These are phyloP conservation scores for Gnatocerus cornutus DNA, from an alignment of 2,888 invertebrate species.

Conservation along the genomic window DNA sequence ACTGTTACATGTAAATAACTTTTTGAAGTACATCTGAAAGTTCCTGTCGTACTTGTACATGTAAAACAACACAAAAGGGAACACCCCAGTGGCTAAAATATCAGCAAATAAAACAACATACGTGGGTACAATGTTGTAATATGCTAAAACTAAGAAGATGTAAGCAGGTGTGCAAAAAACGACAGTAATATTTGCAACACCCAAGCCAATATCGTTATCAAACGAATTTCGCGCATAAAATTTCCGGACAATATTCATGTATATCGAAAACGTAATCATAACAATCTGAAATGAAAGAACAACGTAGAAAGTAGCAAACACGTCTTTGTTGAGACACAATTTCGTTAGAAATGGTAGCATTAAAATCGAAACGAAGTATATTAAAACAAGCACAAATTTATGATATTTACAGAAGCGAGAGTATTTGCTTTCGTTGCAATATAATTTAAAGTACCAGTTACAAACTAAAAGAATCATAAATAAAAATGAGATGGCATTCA, in stretches of 20 bases:
- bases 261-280: conserved; percentile 12
- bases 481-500: conserved; percentile 29
- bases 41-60: conserved; percentile 32
- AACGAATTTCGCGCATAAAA: conserved; percentile 3
- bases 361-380: conserved; percentile 23
- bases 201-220: conserved; percentile 17
- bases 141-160: conserved; percentile 28
- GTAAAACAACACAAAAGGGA: conserved; percentile 28
- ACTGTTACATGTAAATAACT: conserved; percentile 21
- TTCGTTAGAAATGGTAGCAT: conserved; percentile 32
- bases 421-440: conserved; percentile 26
- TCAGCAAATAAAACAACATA: conserved; percentile 32
- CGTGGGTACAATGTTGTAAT: conserved; percentile 25
- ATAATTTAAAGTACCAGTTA: conserved; percentile 36
- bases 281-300: conserved; percentile 32
- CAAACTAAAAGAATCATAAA: conserved; percentile 28
- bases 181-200: conserved; percentile 31
- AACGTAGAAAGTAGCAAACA: conserved; percentile 33
- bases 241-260: conserved; percentile 25
- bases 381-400: conserved; percentile 23
- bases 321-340: conserved; percentile 28
- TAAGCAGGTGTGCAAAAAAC: conserved; percentile 38
- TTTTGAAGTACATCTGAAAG: conserved; percentile 41
- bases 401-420: conserved; percentile 23
- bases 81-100: conserved; percentile 29